phyloP scores from a whole-genome alignment of 2,888 invertebrate species.

The Sphaerophoria taeniata region DNA sequence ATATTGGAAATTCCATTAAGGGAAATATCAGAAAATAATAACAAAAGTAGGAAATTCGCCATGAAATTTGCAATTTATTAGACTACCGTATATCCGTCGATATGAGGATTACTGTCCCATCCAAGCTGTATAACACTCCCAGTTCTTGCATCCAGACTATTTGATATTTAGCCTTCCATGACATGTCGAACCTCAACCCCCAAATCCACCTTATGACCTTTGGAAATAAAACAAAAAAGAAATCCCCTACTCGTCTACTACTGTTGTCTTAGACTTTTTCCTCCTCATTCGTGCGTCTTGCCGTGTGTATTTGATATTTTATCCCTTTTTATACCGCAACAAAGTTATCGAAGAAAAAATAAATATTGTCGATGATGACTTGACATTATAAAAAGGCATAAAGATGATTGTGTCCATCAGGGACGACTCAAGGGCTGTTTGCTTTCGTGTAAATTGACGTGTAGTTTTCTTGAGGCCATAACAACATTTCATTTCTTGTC shows the following conservation, averaged over 20 bases:
- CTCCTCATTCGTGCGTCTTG: too few relatives aligned
- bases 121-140: slow-evolving; percentile 19
- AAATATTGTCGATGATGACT: slow-evolving; percentile 50
- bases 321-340: too few relatives aligned
- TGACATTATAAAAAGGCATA: slow-evolving; percentile 14
- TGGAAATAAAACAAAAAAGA: too few relatives aligned
- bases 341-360: slow-evolving; percentile 20
- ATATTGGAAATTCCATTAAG: slow-evolving; percentile 40
- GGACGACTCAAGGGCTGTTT: slow-evolving; percentile 9
- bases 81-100: slow-evolving; percentile 1
- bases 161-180: too few relatives aligned
- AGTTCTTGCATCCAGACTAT: not conserved
- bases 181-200: not conserved
- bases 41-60: slow-evolving; percentile 1
- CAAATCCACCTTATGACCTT: too few relatives aligned
- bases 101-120: not conserved
- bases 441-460: slow-evolving; percentile 28
- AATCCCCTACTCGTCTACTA: too few relatives aligned
- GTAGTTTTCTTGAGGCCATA: too few relatives aligned
- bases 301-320: too few relatives aligned
- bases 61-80: slow-evolving; percentile 30
- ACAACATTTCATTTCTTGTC: too few relatives aligned
- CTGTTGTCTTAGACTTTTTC: too few relatives aligned
- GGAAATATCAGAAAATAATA: slow-evolving; percentile 2
- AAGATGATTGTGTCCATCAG: not conserved